Evolutionary conservation across 2,888 invertebrate species (phyloP).

Genomic region (Polydrusus pterygomalis): DNA sequence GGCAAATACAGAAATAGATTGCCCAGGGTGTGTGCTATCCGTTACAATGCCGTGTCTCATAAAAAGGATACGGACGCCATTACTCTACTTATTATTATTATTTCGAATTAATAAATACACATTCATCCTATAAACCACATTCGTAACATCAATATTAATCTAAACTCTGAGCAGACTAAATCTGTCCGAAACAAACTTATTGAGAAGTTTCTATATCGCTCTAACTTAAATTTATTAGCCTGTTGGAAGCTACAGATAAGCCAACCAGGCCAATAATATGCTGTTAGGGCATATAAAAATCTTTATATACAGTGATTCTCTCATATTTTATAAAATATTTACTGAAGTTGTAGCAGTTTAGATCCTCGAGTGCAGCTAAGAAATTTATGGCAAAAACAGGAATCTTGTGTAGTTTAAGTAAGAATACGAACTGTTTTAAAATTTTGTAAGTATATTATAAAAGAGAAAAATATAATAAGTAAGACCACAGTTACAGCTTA

Average conservation of each 20-base stretch:
- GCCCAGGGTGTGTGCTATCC: no score
- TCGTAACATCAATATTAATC: conserved; percentile 21
- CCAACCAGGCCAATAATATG: conserved; percentile 19
- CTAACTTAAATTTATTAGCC: conserved; percentile 24
- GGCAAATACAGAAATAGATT: no score
- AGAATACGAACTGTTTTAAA: no score
- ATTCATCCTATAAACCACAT: conserved; percentile 4
- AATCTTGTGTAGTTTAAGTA: no score
- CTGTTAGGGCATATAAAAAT: conserved; percentile 10
- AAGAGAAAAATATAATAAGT: no score
- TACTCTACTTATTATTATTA: no score
- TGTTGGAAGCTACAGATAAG: conserved; percentile 15
- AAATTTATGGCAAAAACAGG: no score
- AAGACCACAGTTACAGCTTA: no score
- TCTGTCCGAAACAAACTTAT: conserved; percentile 25
- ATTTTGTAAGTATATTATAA: no score
- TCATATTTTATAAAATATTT: not conserved
- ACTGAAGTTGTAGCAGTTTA: not conserved
- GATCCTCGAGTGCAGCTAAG: not conserved
- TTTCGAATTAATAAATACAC: not conserved
- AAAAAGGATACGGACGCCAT: no score
- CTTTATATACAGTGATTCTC: not conserved
- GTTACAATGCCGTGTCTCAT: no score
- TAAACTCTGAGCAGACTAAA: conserved; percentile 16
- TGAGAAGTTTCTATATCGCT: conserved; percentile 15